These are phyloP conservation scores for Polypterus bichir DNA, from an alignment of 2,113 vertebrate genomes.

Conservation along the genomic window DNA sequence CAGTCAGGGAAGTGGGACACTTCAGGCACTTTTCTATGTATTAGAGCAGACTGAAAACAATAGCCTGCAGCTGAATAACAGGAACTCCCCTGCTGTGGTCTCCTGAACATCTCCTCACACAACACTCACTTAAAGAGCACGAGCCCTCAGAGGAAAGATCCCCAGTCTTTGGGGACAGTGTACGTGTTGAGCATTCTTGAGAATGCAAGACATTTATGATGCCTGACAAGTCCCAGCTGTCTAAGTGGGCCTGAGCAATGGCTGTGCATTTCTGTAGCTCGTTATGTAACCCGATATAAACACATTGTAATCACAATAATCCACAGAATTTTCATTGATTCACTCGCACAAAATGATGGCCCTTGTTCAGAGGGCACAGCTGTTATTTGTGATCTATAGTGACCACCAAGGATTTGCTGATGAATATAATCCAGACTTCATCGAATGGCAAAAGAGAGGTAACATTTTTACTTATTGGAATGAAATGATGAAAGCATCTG, in stretches of 20 bases:
- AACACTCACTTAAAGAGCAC: constrained; percentile 2
- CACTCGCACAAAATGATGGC: not conserved
- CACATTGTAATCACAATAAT: constrained; percentile 12
- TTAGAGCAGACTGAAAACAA: not conserved
- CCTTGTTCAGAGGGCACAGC: constrained; percentile 19
- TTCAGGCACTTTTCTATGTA: no score
- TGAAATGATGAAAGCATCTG: no score
- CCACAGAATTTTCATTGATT: constrained; percentile 13
- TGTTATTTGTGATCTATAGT: not conserved
- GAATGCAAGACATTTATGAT: constrained; percentile 1
- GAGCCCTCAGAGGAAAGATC: constrained; percentile 1
- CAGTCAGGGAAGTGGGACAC: no score
- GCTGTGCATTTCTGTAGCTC: not conserved
- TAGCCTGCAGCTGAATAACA: not conserved
- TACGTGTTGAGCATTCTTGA: not conserved
- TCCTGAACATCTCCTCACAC: not conserved
- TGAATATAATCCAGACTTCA: not conserved
- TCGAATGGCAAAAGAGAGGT: not conserved
- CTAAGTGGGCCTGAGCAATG: not conserved
- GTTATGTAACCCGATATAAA: constrained; percentile 18
- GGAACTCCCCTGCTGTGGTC: not conserved
- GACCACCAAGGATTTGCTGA: constrained; percentile 3
- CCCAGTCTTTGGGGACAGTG: constrained; percentile 3
- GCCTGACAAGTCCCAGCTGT: constrained; percentile 11
- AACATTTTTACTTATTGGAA: no score